A percentile compares a stretch with the other conserved stretches of the same genome.
These are phyloP conservation scores for Trichopria drosophilae DNA, from an alignment of 2,888 invertebrate species.

Conservation along the genomic window DNA sequence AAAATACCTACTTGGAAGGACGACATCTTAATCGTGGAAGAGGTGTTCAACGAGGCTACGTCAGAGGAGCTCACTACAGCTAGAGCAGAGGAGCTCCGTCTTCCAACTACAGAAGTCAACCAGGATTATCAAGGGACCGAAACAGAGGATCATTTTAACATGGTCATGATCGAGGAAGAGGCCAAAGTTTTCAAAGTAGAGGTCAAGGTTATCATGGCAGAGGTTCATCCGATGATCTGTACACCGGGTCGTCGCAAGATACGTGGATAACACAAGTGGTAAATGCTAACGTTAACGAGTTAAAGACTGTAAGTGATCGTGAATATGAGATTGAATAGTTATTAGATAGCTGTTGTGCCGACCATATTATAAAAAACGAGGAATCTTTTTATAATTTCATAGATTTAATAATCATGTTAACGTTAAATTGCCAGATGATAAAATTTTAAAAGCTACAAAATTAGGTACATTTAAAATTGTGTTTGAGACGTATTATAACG, in stretches of 20 bases:
- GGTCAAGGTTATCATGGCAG: no score
- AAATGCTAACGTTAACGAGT: no score
- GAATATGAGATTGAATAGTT: conserved; percentile 26
- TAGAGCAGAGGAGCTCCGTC: background rate
- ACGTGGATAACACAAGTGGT: background rate
- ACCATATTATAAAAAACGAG: conserved; percentile 32
- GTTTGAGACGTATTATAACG: conserved; percentile 21
- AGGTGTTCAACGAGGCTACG: background rate
- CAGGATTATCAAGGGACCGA: no score
- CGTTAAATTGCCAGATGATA: conserved; percentile 31
- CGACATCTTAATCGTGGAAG: conserved; percentile 6
- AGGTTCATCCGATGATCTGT: no score
- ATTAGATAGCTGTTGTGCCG: conserved; percentile 33
- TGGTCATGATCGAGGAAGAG: conserved; percentile 7
- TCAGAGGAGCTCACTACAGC: background rate
- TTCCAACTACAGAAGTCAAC: background rate
- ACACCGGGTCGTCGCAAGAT: background rate
- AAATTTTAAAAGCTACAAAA: conserved; percentile 31
- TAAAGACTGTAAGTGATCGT: background rate
- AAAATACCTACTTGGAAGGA: background rate
- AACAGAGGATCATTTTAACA: background rate
- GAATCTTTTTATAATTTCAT: conserved; percentile 26
- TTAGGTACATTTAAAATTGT: conserved; percentile 22
- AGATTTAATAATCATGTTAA: conserved; percentile 26
- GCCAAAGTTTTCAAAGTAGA: background rate